Base-by-base conservation (phyloP, 2,888 invertebrate genomes). In the Nemapogon koenigi region DNA sequence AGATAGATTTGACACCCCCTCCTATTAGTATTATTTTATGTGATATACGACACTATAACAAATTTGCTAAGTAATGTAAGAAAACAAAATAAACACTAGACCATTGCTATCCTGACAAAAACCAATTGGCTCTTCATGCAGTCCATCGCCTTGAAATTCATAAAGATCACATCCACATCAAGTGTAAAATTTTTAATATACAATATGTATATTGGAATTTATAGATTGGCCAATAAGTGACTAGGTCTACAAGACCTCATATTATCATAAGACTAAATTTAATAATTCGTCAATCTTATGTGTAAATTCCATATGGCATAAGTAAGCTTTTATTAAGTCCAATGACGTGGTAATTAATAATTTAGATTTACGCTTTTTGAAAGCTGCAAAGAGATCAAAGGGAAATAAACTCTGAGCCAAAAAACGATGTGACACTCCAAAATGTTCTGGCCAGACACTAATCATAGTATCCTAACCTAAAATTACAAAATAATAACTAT, bases 201-300 rank as follows among this genome's bases (percentile, higher is more conserved):
- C 72, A 73, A 73, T 75, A 73, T n/a, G n/a, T n/a, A n/a, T 68
- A 76, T 71, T 78, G 78, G 78, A 78, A 78, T 76, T 71, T 67
- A 72, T 52, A 71, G 68, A 71, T 76, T 75, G 76, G 78, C 78
- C 78, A 71, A 76, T 61, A 67, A 71, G 71, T 75, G 78, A 76
- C 78, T 76, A 71, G 78, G 78, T 71, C 75, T 58, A 57, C 61
- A 68, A 63, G 75, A 75, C 75, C 78, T 55, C 62, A 57, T 62
- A 66, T 66, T 68, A n/a, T 40, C 67, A 67, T 75, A 71, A 75
- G 62, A 67, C 75, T 75, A 75, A 73, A 70, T 78, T 78, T 76
- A 78, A 75, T 75, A 78, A 76, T 78, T 78, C 78, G 78, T 78
- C 72, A 76, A 73, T 70, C 75, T 76, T 76, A 76, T 73, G 75